Evolutionary conservation across 2,888 invertebrate species (phyloP).

Genomic region (Macroteleia sp.): DNA sequence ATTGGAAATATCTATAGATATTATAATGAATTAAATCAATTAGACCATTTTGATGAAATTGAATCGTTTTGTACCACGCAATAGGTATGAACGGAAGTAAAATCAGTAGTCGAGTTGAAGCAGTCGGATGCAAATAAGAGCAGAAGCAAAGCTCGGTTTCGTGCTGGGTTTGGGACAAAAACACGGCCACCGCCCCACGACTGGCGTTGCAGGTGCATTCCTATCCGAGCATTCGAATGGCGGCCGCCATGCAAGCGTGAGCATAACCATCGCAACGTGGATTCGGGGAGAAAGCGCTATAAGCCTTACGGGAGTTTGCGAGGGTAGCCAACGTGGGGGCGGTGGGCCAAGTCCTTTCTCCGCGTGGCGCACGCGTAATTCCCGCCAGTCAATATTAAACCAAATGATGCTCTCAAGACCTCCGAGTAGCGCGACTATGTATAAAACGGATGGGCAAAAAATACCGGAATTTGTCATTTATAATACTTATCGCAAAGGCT

Average conservation of each 20-base stretch:
- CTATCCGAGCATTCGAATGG: conserved; percentile 52
- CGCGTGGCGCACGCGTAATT: conserved; percentile 81
- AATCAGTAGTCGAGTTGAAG: conserved; percentile 1
- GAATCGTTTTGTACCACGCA: neutral
- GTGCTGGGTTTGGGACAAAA: conserved; percentile 34
- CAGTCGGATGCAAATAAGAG: conserved; percentile 5
- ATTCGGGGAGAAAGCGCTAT: conserved; percentile 42
- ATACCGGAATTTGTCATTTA: conserved; percentile 46
- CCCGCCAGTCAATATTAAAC: conserved; percentile 81
- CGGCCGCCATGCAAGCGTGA: conserved; percentile 62
- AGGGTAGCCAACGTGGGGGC: conserved; percentile 48
- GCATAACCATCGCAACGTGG: conserved; percentile 54
- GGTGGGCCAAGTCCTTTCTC: conserved; percentile 46
- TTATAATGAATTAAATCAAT: no score
- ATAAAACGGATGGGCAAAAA: conserved; percentile 40
- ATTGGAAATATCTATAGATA: no score
- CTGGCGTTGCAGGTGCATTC: conserved; percentile 56
- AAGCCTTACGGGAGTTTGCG: conserved; percentile 52
- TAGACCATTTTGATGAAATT: neutral
- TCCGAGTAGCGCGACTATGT: conserved; percentile 38
- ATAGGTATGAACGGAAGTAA: conserved; percentile 16
- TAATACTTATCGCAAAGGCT: conserved; percentile 26
- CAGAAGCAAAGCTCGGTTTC: conserved; percentile 22
- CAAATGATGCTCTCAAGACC: conserved; percentile 69
- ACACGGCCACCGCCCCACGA: conserved; percentile 51